Percentiles rank a stretch among this genome's conserved stretches.
phyloP scores from a whole-genome alignment of 1,140 invertebrate genomes.

The Mycetomoellerius zeteki region DNA sequence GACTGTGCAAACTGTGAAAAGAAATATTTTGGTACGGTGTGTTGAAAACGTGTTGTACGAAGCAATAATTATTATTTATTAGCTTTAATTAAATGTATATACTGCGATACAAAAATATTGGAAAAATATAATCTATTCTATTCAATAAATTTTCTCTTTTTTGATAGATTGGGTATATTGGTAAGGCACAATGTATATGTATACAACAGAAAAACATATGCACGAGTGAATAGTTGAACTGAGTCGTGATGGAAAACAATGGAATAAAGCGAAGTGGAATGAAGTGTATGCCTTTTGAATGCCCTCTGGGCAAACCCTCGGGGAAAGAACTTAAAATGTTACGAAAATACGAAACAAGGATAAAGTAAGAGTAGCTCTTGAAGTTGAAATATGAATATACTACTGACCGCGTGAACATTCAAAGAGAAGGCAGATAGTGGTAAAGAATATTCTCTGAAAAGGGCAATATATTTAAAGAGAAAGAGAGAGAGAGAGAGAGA shows the following conservation, averaged over 20 bases:
- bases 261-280: slow-evolving; percentile 60
- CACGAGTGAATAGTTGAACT: slow-evolving; percentile 54
- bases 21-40: not conserved
- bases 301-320: slow-evolving; percentile 48
- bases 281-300: slow-evolving; percentile 58
- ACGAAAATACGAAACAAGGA: slow-evolving; percentile 60
- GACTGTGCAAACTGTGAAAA: not conserved
- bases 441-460: slow-evolving; percentile 53
- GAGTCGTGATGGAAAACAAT: slow-evolving; percentile 62
- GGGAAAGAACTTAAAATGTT: slow-evolving; percentile 62
- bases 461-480: slow-evolving; percentile 48
- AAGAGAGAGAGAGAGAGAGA: not conserved
- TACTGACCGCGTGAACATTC: slow-evolving; percentile 55
- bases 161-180: slow-evolving; percentile 18
- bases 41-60: not conserved
- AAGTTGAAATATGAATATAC: slow-evolving; percentile 64
- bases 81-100: slow-evolving; percentile 1
- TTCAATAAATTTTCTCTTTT: slow-evolving; percentile 23
- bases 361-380: slow-evolving; percentile 64
- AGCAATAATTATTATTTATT: slow-evolving; percentile 2
- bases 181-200: slow-evolving; percentile 28
- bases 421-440: slow-evolving; percentile 54
- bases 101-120: not conserved
- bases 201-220: slow-evolving; percentile 42
- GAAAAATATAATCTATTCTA: slow-evolving; percentile 9